Conservation (phyloP, 2,888 invertebrate species). For the Piscicola geometra region DNA sequence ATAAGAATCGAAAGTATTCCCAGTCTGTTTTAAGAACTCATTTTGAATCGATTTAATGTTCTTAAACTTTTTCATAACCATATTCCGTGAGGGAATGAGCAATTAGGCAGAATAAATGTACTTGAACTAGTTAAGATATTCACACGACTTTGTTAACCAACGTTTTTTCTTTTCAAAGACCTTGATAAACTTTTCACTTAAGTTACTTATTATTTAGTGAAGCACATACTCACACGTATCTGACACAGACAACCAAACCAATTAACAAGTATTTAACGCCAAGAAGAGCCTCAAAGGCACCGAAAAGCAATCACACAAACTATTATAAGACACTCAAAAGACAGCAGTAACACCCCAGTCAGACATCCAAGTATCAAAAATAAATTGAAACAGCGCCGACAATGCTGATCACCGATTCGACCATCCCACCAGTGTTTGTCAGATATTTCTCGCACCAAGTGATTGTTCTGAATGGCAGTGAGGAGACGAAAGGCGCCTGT, state of each 20-base stretch:
- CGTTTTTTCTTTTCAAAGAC: neutral
- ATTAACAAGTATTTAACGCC: slow-evolving; percentile 8
- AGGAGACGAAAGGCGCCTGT: neutral
- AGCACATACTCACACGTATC: no score
- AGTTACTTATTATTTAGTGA: no score
- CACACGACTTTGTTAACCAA: no score
- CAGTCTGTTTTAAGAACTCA: no score
- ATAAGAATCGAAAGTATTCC: no score
- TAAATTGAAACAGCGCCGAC: neutral
- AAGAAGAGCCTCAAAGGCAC: neutral
- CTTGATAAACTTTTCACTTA: neutral
- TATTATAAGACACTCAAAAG: neutral
- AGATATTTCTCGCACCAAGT: neutral
- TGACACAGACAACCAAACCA: neutral
- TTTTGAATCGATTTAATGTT: no score
- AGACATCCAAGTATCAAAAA: neutral
- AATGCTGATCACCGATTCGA: neutral
- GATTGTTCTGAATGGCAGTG: neutral
- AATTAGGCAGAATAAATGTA: no score
- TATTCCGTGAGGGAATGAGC: no score
- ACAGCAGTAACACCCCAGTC: neutral
- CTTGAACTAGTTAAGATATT: no score
- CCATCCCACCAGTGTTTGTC: neutral
- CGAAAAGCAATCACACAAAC: neutral
- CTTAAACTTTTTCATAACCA: no score